A percentile compares a stretch with the other conserved stretches of the same genome.
Evolutionary conservation across 2,888 invertebrate genomes (phyloP).

Genomic region (Drosophila recens): DNA sequence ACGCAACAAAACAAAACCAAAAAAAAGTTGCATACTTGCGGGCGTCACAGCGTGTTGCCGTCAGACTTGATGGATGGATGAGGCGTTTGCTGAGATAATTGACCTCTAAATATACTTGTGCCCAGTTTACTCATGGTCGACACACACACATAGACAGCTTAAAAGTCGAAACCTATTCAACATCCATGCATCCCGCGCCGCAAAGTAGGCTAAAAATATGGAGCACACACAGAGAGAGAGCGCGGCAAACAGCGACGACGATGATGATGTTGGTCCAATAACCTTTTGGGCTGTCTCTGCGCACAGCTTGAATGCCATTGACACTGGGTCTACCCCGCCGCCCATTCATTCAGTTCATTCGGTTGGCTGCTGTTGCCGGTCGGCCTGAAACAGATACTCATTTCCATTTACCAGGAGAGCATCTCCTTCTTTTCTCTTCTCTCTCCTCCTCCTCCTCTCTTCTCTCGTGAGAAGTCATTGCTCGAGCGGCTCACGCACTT

Average conservation of each 20-base stretch:
- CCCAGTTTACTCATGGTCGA: slow-evolving; percentile 11
- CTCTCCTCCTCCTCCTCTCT: background rate
- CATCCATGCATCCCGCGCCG: slow-evolving; percentile 51
- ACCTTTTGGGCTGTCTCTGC: slow-evolving; percentile 54
- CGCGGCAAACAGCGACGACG: slow-evolving; percentile 7
- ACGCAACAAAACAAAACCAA: slow-evolving; percentile 12
- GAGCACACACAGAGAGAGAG: slow-evolving; percentile 45
- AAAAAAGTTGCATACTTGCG: slow-evolving; percentile 62
- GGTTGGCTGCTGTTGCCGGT: slow-evolving; percentile 35
- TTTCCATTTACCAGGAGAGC: slow-evolving; percentile 14
- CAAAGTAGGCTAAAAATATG: slow-evolving; percentile 78
- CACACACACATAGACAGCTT: slow-evolving; percentile 16
- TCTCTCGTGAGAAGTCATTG: slow-evolving; percentile 60
- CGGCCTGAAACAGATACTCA: slow-evolving; percentile 49
- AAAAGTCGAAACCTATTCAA: slow-evolving; percentile 48
- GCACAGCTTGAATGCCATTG: slow-evolving; percentile 66
- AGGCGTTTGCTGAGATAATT: slow-evolving; percentile 65
- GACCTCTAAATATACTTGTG: slow-evolving; percentile 73
- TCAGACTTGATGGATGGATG: slow-evolving; percentile 59
- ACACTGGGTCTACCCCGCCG: slow-evolving; percentile 49
- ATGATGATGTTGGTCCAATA: slow-evolving; percentile 68
- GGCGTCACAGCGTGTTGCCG: slow-evolving; percentile 54
- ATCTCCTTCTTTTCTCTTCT: too few species aligned
- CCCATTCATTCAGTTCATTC: slow-evolving; percentile 18
- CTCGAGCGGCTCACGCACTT: slow-evolving; percentile 69